Evolutionary conservation across 2,888 invertebrate species (phyloP).

Genomic region (Dolomedes plantarius): DNA sequence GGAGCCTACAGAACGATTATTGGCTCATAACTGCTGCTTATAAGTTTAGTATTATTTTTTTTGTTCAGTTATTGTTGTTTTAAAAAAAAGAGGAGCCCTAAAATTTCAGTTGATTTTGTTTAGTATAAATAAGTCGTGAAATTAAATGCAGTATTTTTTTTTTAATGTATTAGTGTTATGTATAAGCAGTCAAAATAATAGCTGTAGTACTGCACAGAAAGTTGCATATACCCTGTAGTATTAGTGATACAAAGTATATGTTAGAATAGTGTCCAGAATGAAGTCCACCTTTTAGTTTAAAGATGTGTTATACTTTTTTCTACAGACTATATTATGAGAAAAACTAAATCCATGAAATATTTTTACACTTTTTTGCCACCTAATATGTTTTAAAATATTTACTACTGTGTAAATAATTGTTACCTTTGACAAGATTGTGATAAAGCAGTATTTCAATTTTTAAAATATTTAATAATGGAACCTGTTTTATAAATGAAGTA

Average conservation of each 20-base stretch:
- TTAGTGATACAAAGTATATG: not conserved
- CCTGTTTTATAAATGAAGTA: not conserved
- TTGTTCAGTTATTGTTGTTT: not conserved
- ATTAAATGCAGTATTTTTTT: too few relatives aligned
- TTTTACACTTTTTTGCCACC: not conserved
- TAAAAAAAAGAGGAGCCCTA: not conserved
- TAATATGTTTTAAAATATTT: not conserved
- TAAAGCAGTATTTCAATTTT: slow-evolving; percentile 8
- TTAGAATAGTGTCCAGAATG: not conserved
- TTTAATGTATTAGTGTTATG: not conserved
- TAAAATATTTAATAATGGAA: not conserved
- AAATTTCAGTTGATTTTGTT: too few relatives aligned
- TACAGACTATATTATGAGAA: not conserved
- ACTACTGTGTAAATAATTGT: slow-evolving; percentile 6
- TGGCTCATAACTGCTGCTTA: not conserved
- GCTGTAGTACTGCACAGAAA: not conserved
- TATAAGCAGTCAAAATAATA: not conserved
- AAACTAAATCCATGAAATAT: not conserved
- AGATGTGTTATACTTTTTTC: not conserved
- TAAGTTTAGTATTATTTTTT: not conserved
- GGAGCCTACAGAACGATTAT: slow-evolving; percentile 64
- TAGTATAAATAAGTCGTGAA: too few relatives aligned
- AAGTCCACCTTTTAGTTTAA: not conserved
- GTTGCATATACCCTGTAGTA: not conserved
- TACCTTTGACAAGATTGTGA: not conserved